Percentiles rank a stretch among this genome's conserved stretches.
phyloP scores from a whole-genome alignment of 1,140 invertebrate genomes.

The Drosophila tani region DNA sequence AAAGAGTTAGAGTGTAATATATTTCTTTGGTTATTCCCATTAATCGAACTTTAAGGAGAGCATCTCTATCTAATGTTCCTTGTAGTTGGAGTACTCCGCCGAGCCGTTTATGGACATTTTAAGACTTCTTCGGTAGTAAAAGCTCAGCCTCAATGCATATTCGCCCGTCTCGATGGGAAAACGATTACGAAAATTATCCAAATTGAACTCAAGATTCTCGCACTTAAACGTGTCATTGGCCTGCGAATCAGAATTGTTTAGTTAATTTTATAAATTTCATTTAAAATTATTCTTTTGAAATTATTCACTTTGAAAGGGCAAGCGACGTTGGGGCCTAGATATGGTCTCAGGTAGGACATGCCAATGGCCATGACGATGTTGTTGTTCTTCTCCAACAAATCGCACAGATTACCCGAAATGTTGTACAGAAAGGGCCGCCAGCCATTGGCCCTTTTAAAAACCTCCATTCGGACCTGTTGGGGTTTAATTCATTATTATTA shows the following conservation, averaged over 20 bases:
- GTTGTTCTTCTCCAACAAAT: not conserved
- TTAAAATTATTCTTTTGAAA: no score
- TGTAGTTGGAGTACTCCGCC: slow-evolving; percentile 9
- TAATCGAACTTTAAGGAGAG: no score
- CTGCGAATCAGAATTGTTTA: not conserved
- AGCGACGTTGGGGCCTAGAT: not conserved
- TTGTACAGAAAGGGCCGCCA: no score
- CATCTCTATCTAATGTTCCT: not conserved
- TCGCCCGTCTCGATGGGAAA: slow-evolving; percentile 27
- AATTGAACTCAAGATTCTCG: slow-evolving; percentile 8
- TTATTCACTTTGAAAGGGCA: slow-evolving; percentile 9
- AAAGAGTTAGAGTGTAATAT: no score
- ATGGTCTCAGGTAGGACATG: slow-evolving; percentile 15
- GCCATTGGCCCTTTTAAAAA: slow-evolving; percentile 22
- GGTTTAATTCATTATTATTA: not conserved
- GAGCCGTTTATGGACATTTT: slow-evolving; percentile 5
- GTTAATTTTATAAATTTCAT: not conserved
- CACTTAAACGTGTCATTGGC: not conserved
- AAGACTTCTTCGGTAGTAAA: slow-evolving; percentile 10
- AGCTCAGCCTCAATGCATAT: slow-evolving; percentile 13
- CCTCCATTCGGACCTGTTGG: slow-evolving; percentile 15
- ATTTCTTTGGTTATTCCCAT: no score
- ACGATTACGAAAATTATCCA: slow-evolving; percentile 9
- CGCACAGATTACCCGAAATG: slow-evolving; percentile 3
- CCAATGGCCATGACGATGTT: slow-evolving; percentile 6